Evolutionary conservation across 2,888 invertebrate species (phyloP), one percentile per base, ranked within the genome.

Genomic region (Pasiphila rectangulata): DNA sequence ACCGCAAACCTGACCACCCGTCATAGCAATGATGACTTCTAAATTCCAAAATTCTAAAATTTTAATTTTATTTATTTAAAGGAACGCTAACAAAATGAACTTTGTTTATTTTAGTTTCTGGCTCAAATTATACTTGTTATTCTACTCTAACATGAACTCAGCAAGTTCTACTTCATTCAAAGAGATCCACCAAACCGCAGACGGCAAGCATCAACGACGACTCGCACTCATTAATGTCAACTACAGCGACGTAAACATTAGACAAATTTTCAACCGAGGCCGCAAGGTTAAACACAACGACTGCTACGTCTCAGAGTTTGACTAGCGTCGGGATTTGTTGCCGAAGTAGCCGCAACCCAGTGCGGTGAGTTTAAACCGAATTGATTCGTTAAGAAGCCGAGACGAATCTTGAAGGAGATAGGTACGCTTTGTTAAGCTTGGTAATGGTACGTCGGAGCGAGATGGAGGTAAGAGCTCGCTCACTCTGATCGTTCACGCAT

Each of bases 341-440:
- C 59, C 61, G 62, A 25, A 23, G 36, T 34, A 59, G 54, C 68
- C 61, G 65, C 60, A 50, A 34, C 41, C 64, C 64, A 62, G 53
- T 71, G 72, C 56, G 72, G 73, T 72, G 64, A 63, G 61, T 68
- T 59, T 58, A 55, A 59, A 40, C 65, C 57, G 68, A 70, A 75
- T 69, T 64, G 66, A 77, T 69, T 69, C 67, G 67, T 67, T 67
- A 75, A 75, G 72, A 76, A 63, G 66, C 65, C 59, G 58, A 54
- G 59, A 67, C 63, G 56, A 59, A 47, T 49, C 44, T 52, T 54
- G 63, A 56, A 64, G 61, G 61, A 61, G 63, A 58, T 63, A 61
- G 45, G 54, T 56, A 53, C 53, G n/a, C n/a, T n/a, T n/a, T n/a
- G n/a, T n/a, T n/a, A n/a, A n/a, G n/a, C 44, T 53, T 51, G n/a